Base-by-base conservation (phyloP, 2,797 vertebrate species). In the Micromesistius poutassou region DNA sequence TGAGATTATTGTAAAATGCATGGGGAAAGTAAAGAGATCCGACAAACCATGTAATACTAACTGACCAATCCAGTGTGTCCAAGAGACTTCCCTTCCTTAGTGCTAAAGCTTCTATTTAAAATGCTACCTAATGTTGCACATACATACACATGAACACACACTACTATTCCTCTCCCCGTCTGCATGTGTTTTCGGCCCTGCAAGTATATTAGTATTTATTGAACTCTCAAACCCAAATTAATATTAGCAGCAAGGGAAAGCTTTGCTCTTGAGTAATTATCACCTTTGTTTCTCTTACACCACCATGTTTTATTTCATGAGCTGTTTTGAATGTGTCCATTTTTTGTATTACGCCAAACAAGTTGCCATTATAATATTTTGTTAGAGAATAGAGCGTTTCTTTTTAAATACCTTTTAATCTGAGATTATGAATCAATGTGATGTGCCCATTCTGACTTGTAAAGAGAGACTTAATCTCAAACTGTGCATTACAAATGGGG, bases 181-280 rank as follows among this genome's bases (percentile, higher is more conserved):
- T 92, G 93, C 91, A 93, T 92, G 93, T 78, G 36, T 73, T 66
- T 30, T 36, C 30, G n/a, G 30, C 71, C 71, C 30, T 42, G 68
- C 88, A 77, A 84, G 83, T 87, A 88, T 68, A 91, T 83, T 85
- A 78, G 78, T 84, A 78, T 85, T 78, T 85, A 88, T 86, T 88
- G 84, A 88, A 80, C 84, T 87, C 90, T 86, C 86, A 86, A 89
- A 86, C 83, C 85, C 87, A 87, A 89, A 86, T 85, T 90, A 73
- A 83, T 82, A 87, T 86, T 81, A 84, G 89, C 87, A 88, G 90
- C 91, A 90, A 89, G 83, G 80, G 89, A 40, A 76, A 82, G 77
- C 82, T 88, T 86, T 83, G 85, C 84, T 87, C 79, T 81, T 86
- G 87, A 62, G 85, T n/a, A n/a, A n/a, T n/a, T 83, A 82, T 87